phyloP scores from a whole-genome alignment of 2,888 invertebrate species.

The Copidosoma aretas region DNA sequence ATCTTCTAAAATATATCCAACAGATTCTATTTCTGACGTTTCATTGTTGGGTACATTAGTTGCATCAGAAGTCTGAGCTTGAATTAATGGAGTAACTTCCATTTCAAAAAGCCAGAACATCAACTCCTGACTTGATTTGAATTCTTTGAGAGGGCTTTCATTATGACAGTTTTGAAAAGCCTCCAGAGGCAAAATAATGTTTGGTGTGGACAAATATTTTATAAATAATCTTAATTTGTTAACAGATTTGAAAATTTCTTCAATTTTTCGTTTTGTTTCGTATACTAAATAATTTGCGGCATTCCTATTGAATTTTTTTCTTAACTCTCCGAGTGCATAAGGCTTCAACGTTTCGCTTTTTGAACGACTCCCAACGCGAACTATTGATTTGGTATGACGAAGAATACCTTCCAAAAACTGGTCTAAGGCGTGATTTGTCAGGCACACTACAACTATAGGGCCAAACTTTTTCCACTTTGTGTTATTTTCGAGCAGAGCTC shows the following conservation, averaged over 20 bases:
- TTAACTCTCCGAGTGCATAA: slow-evolving; percentile 8
- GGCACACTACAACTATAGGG: slow-evolving; percentile 24
- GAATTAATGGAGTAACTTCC: not conserved
- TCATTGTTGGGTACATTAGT: not conserved
- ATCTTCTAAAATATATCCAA: not conserved
- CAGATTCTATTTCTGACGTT: not conserved
- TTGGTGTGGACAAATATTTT: not conserved
- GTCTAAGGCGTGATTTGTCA: slow-evolving; percentile 26
- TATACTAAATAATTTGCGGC: not conserved
- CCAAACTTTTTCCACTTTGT: slow-evolving; percentile 7
- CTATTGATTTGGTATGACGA: not conserved
- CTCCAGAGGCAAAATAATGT: not conserved
- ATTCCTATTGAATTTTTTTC: not conserved
- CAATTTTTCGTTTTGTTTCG: not conserved
- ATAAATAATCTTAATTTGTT: not conserved
- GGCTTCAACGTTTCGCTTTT: slow-evolving; percentile 17
- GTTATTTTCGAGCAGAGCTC: slow-evolving; percentile 6
- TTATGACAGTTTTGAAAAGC: not conserved
- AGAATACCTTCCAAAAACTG: slow-evolving; percentile 25
- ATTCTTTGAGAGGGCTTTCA: not conserved
- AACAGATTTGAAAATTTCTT: not conserved
- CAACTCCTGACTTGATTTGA: slow-evolving; percentile 1
- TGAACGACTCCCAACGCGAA: slow-evolving; percentile 19
- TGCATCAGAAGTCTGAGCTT: not conserved
- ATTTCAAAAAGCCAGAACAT: not conserved